These are phyloP conservation scores for Anguilla japonica DNA, from an alignment of 2,113 vertebrate genomes.

Conservation along the genomic window DNA sequence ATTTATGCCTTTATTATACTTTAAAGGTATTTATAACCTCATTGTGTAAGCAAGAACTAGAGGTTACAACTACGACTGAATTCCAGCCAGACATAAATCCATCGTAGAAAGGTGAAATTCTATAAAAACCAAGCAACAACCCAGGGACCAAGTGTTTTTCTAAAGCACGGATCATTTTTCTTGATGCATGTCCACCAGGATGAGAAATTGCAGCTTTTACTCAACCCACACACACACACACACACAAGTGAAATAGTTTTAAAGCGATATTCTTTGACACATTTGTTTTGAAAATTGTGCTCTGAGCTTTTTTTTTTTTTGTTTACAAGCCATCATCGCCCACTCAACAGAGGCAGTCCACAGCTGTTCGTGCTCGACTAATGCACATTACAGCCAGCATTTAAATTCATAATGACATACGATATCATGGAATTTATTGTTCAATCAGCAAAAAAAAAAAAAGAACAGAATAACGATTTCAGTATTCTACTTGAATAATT, in stretches of 20 bases:
- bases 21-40: neutral
- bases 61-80: neutral
- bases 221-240: neutral
- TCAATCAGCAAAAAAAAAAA: conserved; percentile 10
- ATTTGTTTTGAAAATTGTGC: neutral
- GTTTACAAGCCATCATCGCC: neutral
- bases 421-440: conserved; percentile 1
- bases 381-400: neutral
- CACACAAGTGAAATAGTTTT: neutral
- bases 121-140: neutral
- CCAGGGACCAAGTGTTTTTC: neutral
- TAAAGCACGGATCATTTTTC: neutral
- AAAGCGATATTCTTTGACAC: neutral
- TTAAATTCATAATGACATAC: conserved; percentile 11
- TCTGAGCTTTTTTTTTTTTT: neutral
- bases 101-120: neutral
- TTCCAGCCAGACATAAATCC: neutral
- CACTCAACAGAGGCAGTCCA: no score
- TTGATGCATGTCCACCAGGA: neutral
- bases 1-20: neutral
- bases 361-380: neutral
- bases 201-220: neutral
- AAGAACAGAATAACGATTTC: neutral
- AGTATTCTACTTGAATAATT: neutral
- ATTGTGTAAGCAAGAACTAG: neutral